Base-by-base conservation (phyloP, 2,888 invertebrate genomes). In the Rhagium mordax region DNA sequence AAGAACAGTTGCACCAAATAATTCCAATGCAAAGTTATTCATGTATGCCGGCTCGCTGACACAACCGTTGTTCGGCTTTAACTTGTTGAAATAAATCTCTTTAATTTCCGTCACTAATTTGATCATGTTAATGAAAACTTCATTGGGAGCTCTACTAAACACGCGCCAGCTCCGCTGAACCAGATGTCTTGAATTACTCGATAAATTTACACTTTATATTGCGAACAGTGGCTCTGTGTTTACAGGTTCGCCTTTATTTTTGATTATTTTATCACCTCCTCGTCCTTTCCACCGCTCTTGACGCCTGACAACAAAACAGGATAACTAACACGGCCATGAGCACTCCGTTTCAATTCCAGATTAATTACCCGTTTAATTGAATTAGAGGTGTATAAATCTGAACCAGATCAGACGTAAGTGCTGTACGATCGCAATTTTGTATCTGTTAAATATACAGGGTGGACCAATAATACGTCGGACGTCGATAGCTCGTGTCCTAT, bases 81-180 rank as follows among this genome's bases (percentile, higher is more conserved):
- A 66, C 66, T 60, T 41, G 72, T 72, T 62, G 68, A 72, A 72
- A 68, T 68, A 72, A 68, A 68, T 67, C 66, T 67, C 62, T 53
- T 61, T 68, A 72, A 68, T 72, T 68, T 60, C 72, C 62, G 48
- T 68, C 53, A 47, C 61, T 70, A 62, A 72, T 61, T 68, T 61
- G 55, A 68, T 72, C 67, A 51, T 55, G 72, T 70, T 70, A 70
- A 70, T 70, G 70, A 70, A 70, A 70, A 70, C 61, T 70, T 70
- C 61, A 70, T 70, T 61, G 41, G 53, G 61, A 10, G 53, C 13
- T 53, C 15, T 53, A 13, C 70, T 24, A 51, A 29, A 59, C 29
- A 27, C 59, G 29, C 8, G 29, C 8, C 16, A 8, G n/a, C 4
- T 55, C 6, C 15, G n/a, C 15, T 49, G 51, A 24, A 55, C 68